Evolutionary conservation across 2,888 invertebrate species (phyloP), one percentile per base, ranked within the genome.

Genomic region (Atherix ibis): DNA sequence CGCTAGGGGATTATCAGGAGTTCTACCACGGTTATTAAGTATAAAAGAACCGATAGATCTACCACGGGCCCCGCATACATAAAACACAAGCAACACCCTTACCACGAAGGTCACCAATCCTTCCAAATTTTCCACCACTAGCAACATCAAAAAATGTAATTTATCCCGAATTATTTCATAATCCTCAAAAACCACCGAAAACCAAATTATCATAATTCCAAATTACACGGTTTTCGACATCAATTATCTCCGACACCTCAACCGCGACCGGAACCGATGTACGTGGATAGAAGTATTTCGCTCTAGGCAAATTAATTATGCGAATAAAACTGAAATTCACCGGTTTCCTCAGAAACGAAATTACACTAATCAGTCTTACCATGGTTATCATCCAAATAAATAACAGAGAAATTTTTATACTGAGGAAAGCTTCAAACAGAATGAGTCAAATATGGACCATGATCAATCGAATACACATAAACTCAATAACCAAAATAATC

Each of bases 31-130:
- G 18, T 17, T 34, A 9, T 13, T 34, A 17, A 34, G 34, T 18
- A 34, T 39, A 13, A 15, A 18, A 2, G 39, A 37, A 19, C 36
- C 34, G 15, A 18, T 14, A 5, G 39, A 39, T 27, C 26, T 36
- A 9, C 32, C 34, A 5, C 36, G 36, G 24, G 39, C 36, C 2
- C 24, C 36, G 18, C 35, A 36, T 31, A 17, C 18, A 12, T 14
- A 15, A 4, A 9, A 17, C 4, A 2, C 30, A 3, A n/a, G 18
- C 30, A 12, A 2, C 18, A 18, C 30, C 18, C 4, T 2, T 19
- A 3, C 2, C n/a, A 5, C 17, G 18, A 2, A 30, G n/a, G 2
- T 18, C 2, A 1, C 9, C 4, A n/a, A 1, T 2, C 2, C 4
- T 19, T 3, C 2, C n/a, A 2, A 16, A 15, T n/a, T 5, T 3